Percentiles rank a stretch among this genome's conserved stretches.
Evolutionary conservation across 1,140 invertebrate genomes (phyloP).

Genomic region (Drosophila mojavensis): DNA sequence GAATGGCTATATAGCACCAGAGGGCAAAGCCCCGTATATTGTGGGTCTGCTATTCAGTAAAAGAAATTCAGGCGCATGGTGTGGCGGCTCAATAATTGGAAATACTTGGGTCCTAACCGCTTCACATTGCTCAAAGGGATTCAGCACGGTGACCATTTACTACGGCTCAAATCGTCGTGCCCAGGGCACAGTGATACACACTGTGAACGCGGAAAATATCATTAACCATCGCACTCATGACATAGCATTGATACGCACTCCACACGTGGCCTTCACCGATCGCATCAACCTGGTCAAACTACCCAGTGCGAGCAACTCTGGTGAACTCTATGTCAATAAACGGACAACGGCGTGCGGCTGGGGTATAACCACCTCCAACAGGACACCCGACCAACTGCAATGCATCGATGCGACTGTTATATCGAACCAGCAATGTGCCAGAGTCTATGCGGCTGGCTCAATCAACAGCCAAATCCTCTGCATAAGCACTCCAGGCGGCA

Average conservation of each 20-base stretch:
- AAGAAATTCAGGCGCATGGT: conserved; percentile 27
- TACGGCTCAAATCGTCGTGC: conserved; percentile 51
- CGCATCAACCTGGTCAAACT: conserved; percentile 41
- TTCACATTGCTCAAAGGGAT: conserved; percentile 51
- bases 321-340: conserved; percentile 43
- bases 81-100: conserved; percentile 52
- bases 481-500: conserved; percentile 43
- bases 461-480: conserved; percentile 42
- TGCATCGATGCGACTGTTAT: conserved; percentile 61
- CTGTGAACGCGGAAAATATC: conserved; percentile 50
- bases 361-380: conserved; percentile 49
- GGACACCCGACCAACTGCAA: conserved; percentile 43
- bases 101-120: conserved; percentile 65
- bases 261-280: conserved; percentile 39
- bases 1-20: conserved; percentile 61
- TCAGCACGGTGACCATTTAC: conserved; percentile 69
- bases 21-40: conserved; percentile 85
- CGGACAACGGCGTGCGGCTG: conserved; percentile 55
- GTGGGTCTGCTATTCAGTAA: conserved; percentile 72
- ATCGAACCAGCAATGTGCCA: conserved; percentile 39
- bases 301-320: conserved; percentile 30
- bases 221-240: conserved; percentile 53
- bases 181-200: conserved; percentile 36
- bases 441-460: not conserved
- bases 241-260: conserved; percentile 60